Conservation (phyloP, 2,888 invertebrate species). For the Nemurella pictetii region DNA sequence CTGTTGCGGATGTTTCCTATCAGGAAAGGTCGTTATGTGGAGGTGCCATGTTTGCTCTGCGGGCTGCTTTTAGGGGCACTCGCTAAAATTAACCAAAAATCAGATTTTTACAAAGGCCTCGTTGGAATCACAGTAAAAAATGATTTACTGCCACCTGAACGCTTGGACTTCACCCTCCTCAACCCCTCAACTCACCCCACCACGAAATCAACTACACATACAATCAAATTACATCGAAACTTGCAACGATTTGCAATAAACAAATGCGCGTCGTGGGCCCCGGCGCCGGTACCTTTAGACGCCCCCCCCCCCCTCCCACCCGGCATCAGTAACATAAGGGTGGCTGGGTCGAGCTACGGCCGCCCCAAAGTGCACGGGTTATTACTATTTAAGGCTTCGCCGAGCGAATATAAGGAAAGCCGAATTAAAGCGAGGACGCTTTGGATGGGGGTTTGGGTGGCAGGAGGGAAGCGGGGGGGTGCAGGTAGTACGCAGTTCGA, state of each 20-base stretch:
- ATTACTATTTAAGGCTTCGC: neutral
- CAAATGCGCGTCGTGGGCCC: neutral
- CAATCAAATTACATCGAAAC: too few species aligned
- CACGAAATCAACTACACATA: neutral
- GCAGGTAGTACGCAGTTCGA: conserved; percentile 12
- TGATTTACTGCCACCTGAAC: too few species aligned
- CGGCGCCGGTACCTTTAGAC: neutral
- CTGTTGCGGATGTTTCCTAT: too few species aligned
- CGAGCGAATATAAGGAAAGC: neutral
- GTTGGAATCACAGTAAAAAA: too few species aligned
- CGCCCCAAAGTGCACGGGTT: neutral
- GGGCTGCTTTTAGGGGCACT: neutral
- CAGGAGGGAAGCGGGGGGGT: neutral
- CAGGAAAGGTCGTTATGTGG: neutral
- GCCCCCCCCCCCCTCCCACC: neutral
- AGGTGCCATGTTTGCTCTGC: neutral
- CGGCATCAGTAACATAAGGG: neutral
- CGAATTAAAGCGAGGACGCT: neutral
- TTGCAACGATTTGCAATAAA: neutral
- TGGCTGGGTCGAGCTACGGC: neutral
- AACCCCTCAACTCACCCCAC: neutral
- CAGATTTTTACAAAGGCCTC: neutral
- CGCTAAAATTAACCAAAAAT: neutral
- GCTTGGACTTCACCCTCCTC: neutral
- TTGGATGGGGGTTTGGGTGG: neutral